Conservation (phyloP, 2,113 vertebrate genomes). For the Mormyrus lacerda region DNA sequence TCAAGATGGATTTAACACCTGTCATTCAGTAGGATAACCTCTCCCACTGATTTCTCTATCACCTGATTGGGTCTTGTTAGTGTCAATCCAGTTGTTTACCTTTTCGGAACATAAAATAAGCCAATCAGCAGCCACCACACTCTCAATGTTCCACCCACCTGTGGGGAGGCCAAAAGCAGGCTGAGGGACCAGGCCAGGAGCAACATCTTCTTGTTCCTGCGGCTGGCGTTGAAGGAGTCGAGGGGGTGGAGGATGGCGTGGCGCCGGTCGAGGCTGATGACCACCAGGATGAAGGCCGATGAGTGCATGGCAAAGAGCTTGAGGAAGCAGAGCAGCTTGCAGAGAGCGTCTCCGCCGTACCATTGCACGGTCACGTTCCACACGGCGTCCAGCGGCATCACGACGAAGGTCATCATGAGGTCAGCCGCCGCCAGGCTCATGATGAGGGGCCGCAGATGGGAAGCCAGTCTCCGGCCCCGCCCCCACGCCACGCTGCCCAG, state of each 20-base stretch:
- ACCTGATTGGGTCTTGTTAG: not conserved
- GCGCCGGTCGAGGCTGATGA: slow-evolving; percentile 75
- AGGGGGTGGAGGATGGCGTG: slow-evolving; percentile 66
- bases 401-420: slow-evolving; percentile 64
- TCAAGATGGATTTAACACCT: not conserved
- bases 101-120: not conserved
- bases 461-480: slow-evolving; percentile 30
- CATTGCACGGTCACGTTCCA: slow-evolving; percentile 80
- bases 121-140: not conserved
- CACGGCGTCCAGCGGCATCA: slow-evolving; percentile 69
- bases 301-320: slow-evolving; percentile 80
- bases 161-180: slow-evolving; percentile 62
- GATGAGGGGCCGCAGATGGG: slow-evolving; percentile 64
- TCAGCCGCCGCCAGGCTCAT: slow-evolving; percentile 65
- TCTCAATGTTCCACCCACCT: slow-evolving; percentile 51
- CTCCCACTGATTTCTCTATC: not conserved
- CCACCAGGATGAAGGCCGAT: slow-evolving; percentile 67
- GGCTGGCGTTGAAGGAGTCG: slow-evolving; percentile 57
- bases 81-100: not conserved
- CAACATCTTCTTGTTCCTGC: slow-evolving; percentile 66
- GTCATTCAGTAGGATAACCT: not conserved
- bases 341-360: slow-evolving; percentile 64
- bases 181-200: slow-evolving; percentile 63
- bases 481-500: slow-evolving; percentile 15
- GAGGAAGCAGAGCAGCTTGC: slow-evolving; percentile 72